These are phyloP conservation scores for mouse (Mus musculus) DNA, from an alignment of 2,113 vertebrate species.

Conservation along the genomic window DNA sequence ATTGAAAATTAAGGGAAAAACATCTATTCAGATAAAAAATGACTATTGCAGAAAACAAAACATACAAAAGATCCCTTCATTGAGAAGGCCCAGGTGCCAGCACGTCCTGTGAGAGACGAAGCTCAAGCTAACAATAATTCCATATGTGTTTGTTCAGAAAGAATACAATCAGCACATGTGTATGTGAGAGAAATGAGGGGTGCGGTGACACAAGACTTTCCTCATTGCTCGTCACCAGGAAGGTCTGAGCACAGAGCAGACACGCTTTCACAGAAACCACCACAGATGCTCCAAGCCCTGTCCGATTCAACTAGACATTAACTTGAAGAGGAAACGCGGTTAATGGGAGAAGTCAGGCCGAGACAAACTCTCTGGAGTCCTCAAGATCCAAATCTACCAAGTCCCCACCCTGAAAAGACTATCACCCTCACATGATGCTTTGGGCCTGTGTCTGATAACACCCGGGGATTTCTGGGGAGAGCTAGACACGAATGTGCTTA, in stretches of 20 bases:
- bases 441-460: neutral
- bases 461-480: constrained; percentile 57
- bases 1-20: neutral
- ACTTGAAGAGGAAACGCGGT: constrained; percentile 44
- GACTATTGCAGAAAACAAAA: neutral
- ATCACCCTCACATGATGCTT: neutral
- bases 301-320: constrained; percentile 56
- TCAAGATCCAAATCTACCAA: constrained; percentile 59
- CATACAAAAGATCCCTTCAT: neutral
- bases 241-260: neutral
- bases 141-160: neutral
- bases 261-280: neutral
- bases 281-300: neutral
- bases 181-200: neutral
- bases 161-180: neutral
- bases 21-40: neutral
- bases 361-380: constrained; percentile 39
- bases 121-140: neutral
- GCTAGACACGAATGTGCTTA: constrained; percentile 61
- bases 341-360: constrained; percentile 34
- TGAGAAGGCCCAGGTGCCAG: neutral
- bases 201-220: neutral
- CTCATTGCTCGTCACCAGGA: neutral
- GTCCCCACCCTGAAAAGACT: neutral
- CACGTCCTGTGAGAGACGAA: neutral